Base-by-base conservation (phyloP, 2,888 invertebrate genomes). In the Gari tellinella region DNA sequence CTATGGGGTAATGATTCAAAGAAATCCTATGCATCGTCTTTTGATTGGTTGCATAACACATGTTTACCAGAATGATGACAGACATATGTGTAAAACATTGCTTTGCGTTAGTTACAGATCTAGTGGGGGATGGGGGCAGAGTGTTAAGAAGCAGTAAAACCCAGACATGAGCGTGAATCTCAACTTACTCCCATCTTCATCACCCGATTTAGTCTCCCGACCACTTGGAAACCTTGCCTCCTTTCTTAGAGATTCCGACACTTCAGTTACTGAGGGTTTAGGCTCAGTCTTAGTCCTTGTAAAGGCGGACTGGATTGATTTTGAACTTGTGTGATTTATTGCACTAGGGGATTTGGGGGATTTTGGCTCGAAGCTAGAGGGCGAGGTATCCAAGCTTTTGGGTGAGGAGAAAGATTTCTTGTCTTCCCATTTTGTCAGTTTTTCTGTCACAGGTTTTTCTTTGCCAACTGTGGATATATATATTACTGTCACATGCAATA, bases 211-310 rank as follows among this genome's bases (percentile, higher is more conserved):
- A 40, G 57, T 38, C 38, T 69, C 46, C 38, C 48, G 58, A 21
- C 75, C 75, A 58, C 75, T 75, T 21, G 75, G 65, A 57, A 61
- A 65, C 49, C 66, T 75, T 1, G 75, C 75, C 48, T 75, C 75
- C 26, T 60, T 45, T 63, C 69, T 49, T 38, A 75, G 45, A 19
- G 62, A 38, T 25, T 75, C 75, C 1, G 75, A 75, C 26, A 66
- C 62, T 43, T 31, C 48, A 10, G 23, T 43, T 31, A 66, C 17
- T 15, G 66, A 51, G 4, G 57, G 49, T 51, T 75, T 75, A 31
- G 31, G 15, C n/a, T 70, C 75, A 38, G 48, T 40, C 25, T 65
- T 68, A 10, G 64, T 48, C n/a, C 12, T 21, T 69, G 15, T 37
- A 12, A 56, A 43, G 38, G 45, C 21, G 41, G 38, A 46, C 31